Evolutionary conservation across 2,113 vertebrate genomes (phyloP), one percentile per base, ranked within the genome.

Genomic region (Sylvia atricapilla): DNA sequence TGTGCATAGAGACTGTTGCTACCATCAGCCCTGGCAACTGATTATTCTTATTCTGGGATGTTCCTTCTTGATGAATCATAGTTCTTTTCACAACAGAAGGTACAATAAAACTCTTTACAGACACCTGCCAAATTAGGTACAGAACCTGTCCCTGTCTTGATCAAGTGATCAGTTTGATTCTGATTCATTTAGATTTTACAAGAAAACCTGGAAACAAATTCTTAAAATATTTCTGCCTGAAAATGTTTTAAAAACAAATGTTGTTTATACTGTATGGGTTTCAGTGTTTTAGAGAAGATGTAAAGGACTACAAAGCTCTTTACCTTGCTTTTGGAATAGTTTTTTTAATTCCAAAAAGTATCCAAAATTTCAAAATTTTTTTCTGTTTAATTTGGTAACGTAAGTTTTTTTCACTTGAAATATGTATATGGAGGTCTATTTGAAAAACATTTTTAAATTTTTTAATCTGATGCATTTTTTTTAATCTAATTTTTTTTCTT

Each of bases 361-460:
- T 46, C 2, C 12, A 84, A 79, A 70, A 18, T 47, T 13, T 60
- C 7, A 19, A 37, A 6, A 3, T 56, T 2, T 2, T 46, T 78
- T 79, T n/a, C 27, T 18, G 4, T 30, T 70, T 56, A 10, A 47
- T 74, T 77, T 66, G 22, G 73, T 56, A 47, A 35, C 22, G 31
- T 44, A 21, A 49, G 24, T 4, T 9, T 35, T 68, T 77, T 68
- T 35, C 3, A 58, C n/a, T 82, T 75, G 13, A 69, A 89, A 30
- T 10, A 5, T 35, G 1, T 3, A 22, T 43, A 64, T 9, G 52
- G 21, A 69, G 4, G 10, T n/a, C 25, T 84, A 1, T 59, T 73
- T 60, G 15, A 13, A 56, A 84, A 84, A 59, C 2, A 0, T 0
- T 47, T 0, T 58, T 35, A 53, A 63, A 41, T 79, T 47, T 41